Percentiles rank a stretch among this genome's conserved stretches.
Conservation (phyloP, 2,797 vertebrate species). For the Remorina albescens region DNA sequence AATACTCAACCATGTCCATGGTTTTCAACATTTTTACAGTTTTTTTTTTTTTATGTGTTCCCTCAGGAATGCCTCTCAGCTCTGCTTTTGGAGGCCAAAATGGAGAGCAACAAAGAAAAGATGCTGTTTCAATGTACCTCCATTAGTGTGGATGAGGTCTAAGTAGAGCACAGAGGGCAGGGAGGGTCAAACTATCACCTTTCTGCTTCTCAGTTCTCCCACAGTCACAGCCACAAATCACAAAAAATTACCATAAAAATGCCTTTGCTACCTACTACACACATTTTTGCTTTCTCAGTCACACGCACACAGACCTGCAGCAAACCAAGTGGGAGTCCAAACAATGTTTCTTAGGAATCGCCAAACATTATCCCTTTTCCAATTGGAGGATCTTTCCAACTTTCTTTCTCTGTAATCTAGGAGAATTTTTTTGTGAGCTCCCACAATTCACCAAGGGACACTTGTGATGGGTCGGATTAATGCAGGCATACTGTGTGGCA, state of each 20-base stretch:
- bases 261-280: conserved; percentile 16
- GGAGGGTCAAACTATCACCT: conserved; percentile 67
- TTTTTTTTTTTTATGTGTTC: conserved; percentile 13
- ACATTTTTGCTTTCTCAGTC: conserved; percentile 5
- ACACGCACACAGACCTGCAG: conserved; percentile 31
- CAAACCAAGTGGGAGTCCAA: conserved; percentile 12
- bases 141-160: conserved; percentile 39
- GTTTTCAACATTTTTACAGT: not conserved
- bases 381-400: conserved; percentile 28
- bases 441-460: conserved; percentile 28
- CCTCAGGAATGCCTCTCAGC: conserved; percentile 3
- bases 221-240: conserved; percentile 66
- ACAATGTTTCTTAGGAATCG: conserved; percentile 39
- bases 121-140: conserved; percentile 42
- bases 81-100: conserved; percentile 29
- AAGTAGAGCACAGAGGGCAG: conserved; percentile 42
- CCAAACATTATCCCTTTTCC: conserved; percentile 15
- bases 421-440: conserved; percentile 46
- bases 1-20: not conserved
- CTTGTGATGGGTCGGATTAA: conserved; percentile 42
- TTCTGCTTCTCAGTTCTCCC: conserved; percentile 56
- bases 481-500: conserved; percentile 42
- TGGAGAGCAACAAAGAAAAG: conserved; percentile 35
- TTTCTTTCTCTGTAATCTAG: not conserved
- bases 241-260: conserved; percentile 69